phyloP scores from a whole-genome alignment of 2,113 vertebrate species.

The Hemichromis elongatus region DNA sequence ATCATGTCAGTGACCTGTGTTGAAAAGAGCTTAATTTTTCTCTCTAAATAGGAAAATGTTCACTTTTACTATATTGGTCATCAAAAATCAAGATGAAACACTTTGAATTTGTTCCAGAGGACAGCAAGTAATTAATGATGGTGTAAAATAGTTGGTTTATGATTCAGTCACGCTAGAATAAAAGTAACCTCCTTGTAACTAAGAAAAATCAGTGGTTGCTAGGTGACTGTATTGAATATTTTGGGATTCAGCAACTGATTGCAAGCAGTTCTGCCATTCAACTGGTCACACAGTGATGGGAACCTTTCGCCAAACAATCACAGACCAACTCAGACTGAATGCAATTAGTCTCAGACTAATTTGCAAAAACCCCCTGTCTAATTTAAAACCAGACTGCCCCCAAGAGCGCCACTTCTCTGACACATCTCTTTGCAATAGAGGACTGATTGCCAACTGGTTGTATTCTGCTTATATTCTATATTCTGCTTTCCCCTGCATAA shows the following conservation, averaged over 20 bases:
- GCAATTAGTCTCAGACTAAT: background rate
- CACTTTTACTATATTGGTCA: fast-evolving
- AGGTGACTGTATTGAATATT: background rate
- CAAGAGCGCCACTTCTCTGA: background rate
- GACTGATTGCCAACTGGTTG: background rate
- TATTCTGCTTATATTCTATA: background rate
- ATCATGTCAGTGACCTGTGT: background rate
- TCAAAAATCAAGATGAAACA: background rate
- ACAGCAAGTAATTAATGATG: background rate
- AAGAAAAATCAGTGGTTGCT: background rate
- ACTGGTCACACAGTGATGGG: background rate
- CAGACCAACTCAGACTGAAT: background rate
- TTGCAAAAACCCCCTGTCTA: background rate
- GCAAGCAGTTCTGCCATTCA: background rate
- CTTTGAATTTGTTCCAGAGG: background rate
- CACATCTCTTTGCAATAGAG: background rate
- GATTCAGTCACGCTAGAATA: background rate
- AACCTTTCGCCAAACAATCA: background rate
- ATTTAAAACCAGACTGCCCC: background rate
- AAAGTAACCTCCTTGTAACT: background rate
- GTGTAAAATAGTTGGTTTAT: background rate
- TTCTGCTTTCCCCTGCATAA: background rate
- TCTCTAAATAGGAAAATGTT: background rate
- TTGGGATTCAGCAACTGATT: background rate
- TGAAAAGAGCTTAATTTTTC: background rate